phyloP scores from a whole-genome alignment of 2,888 invertebrate species.

The Kryphioiulus occultus region DNA sequence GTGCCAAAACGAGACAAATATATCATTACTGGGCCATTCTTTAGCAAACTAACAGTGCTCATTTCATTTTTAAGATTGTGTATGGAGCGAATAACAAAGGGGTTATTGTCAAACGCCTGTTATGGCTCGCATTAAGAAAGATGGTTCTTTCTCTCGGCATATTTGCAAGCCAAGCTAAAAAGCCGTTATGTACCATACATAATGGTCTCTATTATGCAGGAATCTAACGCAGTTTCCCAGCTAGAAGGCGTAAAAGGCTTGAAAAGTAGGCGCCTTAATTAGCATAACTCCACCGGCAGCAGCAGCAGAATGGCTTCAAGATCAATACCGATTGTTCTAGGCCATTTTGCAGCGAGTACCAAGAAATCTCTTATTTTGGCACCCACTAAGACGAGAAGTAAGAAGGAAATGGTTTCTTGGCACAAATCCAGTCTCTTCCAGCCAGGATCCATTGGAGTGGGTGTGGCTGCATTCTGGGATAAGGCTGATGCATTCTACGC shows the following conservation, averaged over 20 bases:
- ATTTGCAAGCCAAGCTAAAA: background rate
- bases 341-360: background rate
- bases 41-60: conserved; percentile 5
- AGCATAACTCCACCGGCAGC: background rate
- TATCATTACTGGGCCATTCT: conserved; percentile 5
- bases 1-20: conserved; percentile 5
- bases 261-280: conserved; percentile 5
- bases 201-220: conserved; percentile 5
- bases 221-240: background rate
- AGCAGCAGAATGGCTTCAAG: conserved; percentile 2
- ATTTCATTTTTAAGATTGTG: conserved; percentile 5
- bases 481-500: too few relatives aligned
- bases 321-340: conserved; percentile 5
- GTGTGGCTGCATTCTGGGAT: background rate
- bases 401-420: conserved; percentile 5
- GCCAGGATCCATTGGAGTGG: background rate
- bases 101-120: conserved; percentile 5
- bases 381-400: conserved; percentile 5
- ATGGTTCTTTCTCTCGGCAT: background rate
- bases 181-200: conserved; percentile 5
- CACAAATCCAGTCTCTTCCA: background rate
- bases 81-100: background rate
- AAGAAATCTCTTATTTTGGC: background rate
- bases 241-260: conserved; percentile 5
- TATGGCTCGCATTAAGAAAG: conserved; percentile 5